Evolutionary conservation across 2,113 vertebrate species (phyloP).

Genomic region (Clupea harengus): DNA sequence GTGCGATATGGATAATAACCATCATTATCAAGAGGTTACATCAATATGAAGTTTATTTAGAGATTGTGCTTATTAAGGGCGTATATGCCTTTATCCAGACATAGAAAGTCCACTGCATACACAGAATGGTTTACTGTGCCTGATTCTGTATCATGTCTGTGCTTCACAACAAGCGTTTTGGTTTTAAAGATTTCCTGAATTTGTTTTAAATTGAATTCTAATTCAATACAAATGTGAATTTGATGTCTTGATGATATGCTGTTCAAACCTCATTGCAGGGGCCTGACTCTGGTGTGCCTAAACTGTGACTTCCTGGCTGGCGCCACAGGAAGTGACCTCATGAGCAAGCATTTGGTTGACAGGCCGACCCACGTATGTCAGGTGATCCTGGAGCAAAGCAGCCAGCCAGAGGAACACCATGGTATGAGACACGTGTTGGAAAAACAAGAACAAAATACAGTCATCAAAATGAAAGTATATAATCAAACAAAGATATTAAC

Average conservation of each 20-base stretch:
- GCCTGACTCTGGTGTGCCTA: slow-evolving; percentile 85
- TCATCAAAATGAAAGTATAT: not conserved
- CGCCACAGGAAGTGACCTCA: slow-evolving; percentile 80
- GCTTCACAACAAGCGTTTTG: too few relatives aligned
- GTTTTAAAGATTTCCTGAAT: too few relatives aligned
- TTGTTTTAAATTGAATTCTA: not conserved
- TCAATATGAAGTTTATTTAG: too few relatives aligned
- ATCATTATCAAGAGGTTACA: too few relatives aligned
- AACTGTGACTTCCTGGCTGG: slow-evolving; percentile 87
- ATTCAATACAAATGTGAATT: not conserved
- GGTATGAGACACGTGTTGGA: not conserved
- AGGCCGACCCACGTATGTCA: slow-evolving; percentile 82
- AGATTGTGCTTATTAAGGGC: too few relatives aligned
- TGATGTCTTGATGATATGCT: slow-evolving; percentile 4
- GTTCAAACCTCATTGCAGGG: slow-evolving; percentile 60
- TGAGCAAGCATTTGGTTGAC: slow-evolving; percentile 87
- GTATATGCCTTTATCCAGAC: too few relatives aligned
- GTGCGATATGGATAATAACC: not conserved
- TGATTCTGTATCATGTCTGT: not conserved
- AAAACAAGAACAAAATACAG: not conserved
- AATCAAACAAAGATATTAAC: not conserved
- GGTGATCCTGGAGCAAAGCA: slow-evolving; percentile 86
- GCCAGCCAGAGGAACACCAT: slow-evolving; percentile 68
- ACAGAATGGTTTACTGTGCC: not conserved
- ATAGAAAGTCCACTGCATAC: not conserved